Evolutionary conservation across 2,797 vertebrate species (phyloP).

Genomic region (Paramormyrops hopkinsi): DNA sequence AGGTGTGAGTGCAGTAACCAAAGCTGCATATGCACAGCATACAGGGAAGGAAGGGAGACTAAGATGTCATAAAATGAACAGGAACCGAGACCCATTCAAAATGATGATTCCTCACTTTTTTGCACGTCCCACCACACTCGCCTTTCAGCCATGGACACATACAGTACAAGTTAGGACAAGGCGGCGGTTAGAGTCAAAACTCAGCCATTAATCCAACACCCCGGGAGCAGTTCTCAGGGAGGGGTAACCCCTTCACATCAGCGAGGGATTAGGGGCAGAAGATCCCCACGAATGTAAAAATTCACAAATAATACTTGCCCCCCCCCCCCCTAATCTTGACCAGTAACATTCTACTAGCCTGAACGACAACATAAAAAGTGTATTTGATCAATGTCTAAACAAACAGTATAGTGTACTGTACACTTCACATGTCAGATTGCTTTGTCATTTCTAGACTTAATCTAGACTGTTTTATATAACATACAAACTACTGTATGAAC

Average conservation of each 20-base stretch:
- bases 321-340: not conserved
- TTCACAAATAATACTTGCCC: not conserved
- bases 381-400: not conserved
- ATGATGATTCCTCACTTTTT: not conserved
- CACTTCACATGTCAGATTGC: not conserved
- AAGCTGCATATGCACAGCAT: not conserved
- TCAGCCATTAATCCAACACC: not conserved
- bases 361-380: not conserved
- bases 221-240: not conserved
- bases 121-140: not conserved
- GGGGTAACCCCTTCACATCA: not conserved
- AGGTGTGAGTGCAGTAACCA: not conserved
- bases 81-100: not conserved
- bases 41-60: not conserved
- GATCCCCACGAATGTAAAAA: not conserved
- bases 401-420: no score
- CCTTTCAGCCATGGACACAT: not conserved
- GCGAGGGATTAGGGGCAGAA: not conserved
- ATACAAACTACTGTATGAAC: not conserved
- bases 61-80: not conserved
- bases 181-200: not conserved
- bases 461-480: not conserved
- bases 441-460: not conserved
- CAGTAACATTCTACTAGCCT: not conserved
- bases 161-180: not conserved